Evolutionary conservation across 2,113 vertebrate genomes (phyloP).

Genomic region (Apistogramma diplotaenia): DNA sequence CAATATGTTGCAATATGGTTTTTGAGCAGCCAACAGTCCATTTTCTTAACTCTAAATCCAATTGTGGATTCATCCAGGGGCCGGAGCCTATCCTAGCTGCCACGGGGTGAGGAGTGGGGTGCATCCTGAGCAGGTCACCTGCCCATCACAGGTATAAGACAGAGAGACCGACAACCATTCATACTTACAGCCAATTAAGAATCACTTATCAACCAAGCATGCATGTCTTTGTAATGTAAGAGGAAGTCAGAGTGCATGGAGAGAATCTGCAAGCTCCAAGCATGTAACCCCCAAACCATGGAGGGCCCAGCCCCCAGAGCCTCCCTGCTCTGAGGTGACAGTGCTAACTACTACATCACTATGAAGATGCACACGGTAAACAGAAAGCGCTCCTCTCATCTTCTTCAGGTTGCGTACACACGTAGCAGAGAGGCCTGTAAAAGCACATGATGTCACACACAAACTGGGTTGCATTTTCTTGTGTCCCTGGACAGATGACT

Average conservation of each 20-base stretch:
- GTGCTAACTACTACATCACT: not conserved
- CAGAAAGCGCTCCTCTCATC: slow-evolving; percentile 24
- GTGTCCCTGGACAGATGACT: slow-evolving; percentile 46
- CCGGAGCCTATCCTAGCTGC: not conserved
- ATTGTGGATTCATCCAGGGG: not conserved
- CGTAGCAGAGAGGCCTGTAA: slow-evolving; percentile 26
- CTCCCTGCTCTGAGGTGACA: not conserved
- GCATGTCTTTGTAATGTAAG: not conserved
- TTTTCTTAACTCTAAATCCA: not conserved
- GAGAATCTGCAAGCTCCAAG: not conserved
- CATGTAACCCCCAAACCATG: not conserved
- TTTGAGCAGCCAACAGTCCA: not conserved
- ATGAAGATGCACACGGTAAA: slow-evolving; percentile 29
- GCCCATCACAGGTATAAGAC: not conserved
- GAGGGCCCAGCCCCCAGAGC: not conserved
- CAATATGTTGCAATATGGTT: not conserved
- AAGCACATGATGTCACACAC: slow-evolving; percentile 46
- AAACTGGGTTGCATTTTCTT: slow-evolving; percentile 20
- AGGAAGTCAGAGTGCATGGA: not conserved
- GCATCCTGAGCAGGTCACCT: not conserved
- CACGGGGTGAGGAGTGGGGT: not conserved
- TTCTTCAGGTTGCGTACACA: slow-evolving; percentile 16
- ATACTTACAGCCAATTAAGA: not conserved
- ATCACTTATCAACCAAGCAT: not conserved
- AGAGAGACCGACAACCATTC: not conserved